Percentiles rank a stretch among this genome's conserved stretches.
Evolutionary conservation across 2,113 vertebrate species (phyloP).

Genomic region (Pelecanus crispus): DNA sequence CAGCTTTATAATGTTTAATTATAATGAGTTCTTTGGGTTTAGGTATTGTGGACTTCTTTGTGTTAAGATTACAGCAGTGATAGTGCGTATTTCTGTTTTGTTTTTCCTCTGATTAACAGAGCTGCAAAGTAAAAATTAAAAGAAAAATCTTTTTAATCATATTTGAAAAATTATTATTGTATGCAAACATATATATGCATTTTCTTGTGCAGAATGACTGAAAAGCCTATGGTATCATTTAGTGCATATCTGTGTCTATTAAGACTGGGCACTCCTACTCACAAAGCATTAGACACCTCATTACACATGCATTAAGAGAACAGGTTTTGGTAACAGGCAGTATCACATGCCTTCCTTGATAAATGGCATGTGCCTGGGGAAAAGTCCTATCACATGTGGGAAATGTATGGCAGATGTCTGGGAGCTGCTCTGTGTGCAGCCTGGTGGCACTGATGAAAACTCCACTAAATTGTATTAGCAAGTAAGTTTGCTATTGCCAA

Average conservation of each 20-base stretch:
- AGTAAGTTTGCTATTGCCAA: not conserved
- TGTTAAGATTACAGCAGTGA: not conserved
- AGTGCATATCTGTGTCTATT: not conserved
- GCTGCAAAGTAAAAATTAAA: not conserved
- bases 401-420: slow-evolving; percentile 2
- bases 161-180: not conserved
- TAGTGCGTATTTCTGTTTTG: not conserved
- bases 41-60: not conserved
- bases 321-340: not conserved
- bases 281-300: not conserved
- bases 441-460: slow-evolving; percentile 17
- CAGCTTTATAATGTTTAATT: not conserved
- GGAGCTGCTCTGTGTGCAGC: not conserved
- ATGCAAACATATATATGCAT: not conserved
- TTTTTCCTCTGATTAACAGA: not conserved
- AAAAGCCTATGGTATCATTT: not conserved
- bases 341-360: not conserved
- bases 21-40: not conserved
- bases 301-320: slow-evolving; percentile 8
- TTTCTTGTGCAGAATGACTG: not conserved
- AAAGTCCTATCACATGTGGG: not conserved
- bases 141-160: not conserved
- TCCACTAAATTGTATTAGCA: not conserved
- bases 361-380: slow-evolving; percentile 27
- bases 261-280: not conserved